A percentile compares a stretch with the other conserved stretches of the same genome.
These are phyloP conservation scores for Acrocyrtus sp. DNA, from an alignment of 2,888 invertebrate genomes.

Conservation along the genomic window DNA sequence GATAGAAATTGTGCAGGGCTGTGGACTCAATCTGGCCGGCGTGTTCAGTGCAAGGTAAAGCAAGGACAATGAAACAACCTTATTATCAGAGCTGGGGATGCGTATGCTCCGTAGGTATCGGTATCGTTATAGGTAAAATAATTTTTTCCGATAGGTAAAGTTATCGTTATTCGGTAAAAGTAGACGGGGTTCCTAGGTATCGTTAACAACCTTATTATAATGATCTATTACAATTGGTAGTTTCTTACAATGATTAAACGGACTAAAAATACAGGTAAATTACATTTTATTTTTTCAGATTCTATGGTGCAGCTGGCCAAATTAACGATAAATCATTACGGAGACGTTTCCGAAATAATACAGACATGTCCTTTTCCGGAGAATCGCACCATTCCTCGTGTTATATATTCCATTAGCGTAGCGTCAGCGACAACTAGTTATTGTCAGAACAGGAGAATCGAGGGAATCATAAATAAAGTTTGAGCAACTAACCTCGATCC, in stretches of 20 bases:
- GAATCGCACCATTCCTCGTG: slow-evolving; percentile 37
- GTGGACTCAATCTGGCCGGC: slow-evolving; percentile 39
- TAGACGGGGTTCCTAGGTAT: neutral
- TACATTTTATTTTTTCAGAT: slow-evolving; percentile 27
- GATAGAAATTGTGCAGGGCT: slow-evolving; percentile 32
- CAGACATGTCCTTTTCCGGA: slow-evolving; percentile 29
- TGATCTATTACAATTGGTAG: no score
- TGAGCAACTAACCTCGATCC: no score
- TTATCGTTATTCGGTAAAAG: neutral
- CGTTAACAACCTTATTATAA: no score
- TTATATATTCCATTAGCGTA: slow-evolving; percentile 41
- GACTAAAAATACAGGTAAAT: no score
- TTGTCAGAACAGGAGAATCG: no score
- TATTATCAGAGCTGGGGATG: neutral
- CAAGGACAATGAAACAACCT: neutral
- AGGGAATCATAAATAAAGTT: no score
- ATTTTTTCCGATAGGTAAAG: neutral
- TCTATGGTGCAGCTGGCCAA: slow-evolving; percentile 34
- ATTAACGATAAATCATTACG: slow-evolving; percentile 21
- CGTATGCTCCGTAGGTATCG: neutral
- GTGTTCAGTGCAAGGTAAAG: slow-evolving; percentile 53
- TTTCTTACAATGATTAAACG: no score
- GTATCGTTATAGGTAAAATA: neutral
- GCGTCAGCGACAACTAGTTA: no score
- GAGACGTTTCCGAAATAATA: slow-evolving; percentile 15